Conservation (phyloP, 1,140 invertebrate genomes). For the Atta colombica region DNA sequence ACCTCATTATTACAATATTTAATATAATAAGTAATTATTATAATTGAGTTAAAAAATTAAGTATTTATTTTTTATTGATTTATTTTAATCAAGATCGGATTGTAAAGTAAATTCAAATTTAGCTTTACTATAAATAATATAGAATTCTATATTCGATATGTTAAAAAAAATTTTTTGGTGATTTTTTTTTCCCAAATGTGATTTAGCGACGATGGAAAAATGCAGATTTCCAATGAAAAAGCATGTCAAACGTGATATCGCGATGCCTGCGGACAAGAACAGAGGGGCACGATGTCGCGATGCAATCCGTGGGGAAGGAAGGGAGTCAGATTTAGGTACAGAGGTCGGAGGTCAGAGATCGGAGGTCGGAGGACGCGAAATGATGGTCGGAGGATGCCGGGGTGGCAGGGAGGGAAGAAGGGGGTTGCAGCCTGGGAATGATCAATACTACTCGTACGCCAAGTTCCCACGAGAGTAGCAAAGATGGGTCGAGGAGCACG, state of each 20-base stretch:
- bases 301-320: background rate
- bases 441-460: slow-evolving; percentile 84
- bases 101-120: slow-evolving; percentile 10
- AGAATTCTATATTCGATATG: background rate
- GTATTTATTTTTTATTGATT: background rate
- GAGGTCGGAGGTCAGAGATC: slow-evolving; percentile 69
- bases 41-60: background rate
- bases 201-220: background rate
- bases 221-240: background rate
- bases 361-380: slow-evolving; percentile 79
- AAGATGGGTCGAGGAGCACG: slow-evolving; percentile 76
- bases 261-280: slow-evolving; percentile 10
- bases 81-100: background rate
- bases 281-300: slow-evolving; percentile 6
- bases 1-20: background rate
- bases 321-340: slow-evolving; percentile 42
- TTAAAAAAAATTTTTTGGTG: background rate
- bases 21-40: background rate
- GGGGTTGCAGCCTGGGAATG: slow-evolving; percentile 82
- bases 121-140: background rate
- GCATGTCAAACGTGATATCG: slow-evolving; percentile 8
- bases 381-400: slow-evolving; percentile 76
- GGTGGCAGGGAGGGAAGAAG: slow-evolving; percentile 67
- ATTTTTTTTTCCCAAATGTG: background rate
- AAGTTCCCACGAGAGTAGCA: slow-evolving; percentile 80